Evolutionary conservation across 2,113 vertebrate genomes (phyloP).

Genomic region (Calonectris borealis): DNA sequence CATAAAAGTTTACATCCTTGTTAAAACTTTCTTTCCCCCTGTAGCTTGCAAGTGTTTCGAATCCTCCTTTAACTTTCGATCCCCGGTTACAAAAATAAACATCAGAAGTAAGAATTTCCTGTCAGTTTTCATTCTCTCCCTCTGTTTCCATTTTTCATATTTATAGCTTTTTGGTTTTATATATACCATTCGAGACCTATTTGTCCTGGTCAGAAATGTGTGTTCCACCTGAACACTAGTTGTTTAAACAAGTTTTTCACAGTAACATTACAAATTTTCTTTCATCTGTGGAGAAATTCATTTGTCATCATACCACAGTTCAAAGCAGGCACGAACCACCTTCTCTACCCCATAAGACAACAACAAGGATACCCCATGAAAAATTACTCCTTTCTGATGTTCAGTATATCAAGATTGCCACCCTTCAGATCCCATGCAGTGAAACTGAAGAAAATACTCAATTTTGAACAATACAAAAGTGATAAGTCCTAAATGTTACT

Average conservation of each 20-base stretch:
- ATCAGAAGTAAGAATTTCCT: neutral
- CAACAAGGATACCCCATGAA: neutral
- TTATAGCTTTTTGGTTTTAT: neutral
- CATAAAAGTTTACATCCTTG: neutral
- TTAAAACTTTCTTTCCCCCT: neutral
- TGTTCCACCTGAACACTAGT: neutral
- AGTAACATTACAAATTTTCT: neutral
- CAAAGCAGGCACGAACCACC: neutral
- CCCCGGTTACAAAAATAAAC: neutral
- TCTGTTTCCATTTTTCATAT: neutral
- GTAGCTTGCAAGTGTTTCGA: neutral
- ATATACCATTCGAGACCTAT: neutral
- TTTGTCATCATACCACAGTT: neutral
- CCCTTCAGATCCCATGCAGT: neutral
- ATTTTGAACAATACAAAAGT: neutral
- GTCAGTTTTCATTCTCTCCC: neutral
- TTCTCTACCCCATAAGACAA: neutral
- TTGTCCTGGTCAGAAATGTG: neutral
- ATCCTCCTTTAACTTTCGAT: neutral
- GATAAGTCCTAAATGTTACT: neutral
- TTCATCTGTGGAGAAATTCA: neutral
- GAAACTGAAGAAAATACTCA: neutral
- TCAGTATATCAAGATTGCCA: neutral
- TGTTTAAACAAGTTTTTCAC: neutral
- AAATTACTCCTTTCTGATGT: neutral